Evolutionary conservation across 2,797 vertebrate species (phyloP), one percentile per base, ranked within the genome.

Genomic region (Microctenopoma steveboyesi): DNA sequence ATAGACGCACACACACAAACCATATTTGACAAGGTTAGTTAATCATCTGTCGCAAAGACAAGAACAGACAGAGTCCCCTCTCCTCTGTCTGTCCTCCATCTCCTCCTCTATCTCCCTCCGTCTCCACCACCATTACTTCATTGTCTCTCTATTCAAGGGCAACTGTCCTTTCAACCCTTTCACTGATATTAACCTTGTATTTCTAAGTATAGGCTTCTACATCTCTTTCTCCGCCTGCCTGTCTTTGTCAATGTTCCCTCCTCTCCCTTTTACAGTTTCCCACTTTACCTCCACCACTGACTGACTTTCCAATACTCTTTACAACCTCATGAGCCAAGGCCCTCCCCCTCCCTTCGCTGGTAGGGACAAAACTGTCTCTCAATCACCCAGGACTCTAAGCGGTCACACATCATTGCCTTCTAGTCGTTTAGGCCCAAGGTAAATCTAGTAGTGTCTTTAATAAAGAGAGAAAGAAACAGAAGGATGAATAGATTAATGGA

Each of bases 1-100:
- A 63, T 27, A 56, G 33, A 58, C 52, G 48, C 13, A n/a, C 22
- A 59, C 48, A 65, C 47, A 53, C 55, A 72, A 78, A 78, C 74
- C 72, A 76, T 33, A 78, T 82, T 80, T 82, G 78, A 89, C 81
- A 82, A 81, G 86, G 88, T 91, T 84, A 88, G 81, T 78, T 89
- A 85, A 89, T 92, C 87, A 86, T 85, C 74, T 81, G 82, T 88
- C 85, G 87, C 71, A 5, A 66, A 57, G 78, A 85, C 68, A 56
- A 50, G 72, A 67, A 70, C 28, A 42, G 82, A 85, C 82, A 78
- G 58, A 79, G 68, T 79, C 73, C 47, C 58, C 66, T 84, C 84
- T 86, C 82, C 82, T 87, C 79, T 72, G 75, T 83, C 78, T 56
- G 76, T 77, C 82, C 84, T 89, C 83, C 69, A 53, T 81, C 75